phyloP scores from a whole-genome alignment of 2,797 vertebrate genomes.

The Coreius guichenoti region DNA sequence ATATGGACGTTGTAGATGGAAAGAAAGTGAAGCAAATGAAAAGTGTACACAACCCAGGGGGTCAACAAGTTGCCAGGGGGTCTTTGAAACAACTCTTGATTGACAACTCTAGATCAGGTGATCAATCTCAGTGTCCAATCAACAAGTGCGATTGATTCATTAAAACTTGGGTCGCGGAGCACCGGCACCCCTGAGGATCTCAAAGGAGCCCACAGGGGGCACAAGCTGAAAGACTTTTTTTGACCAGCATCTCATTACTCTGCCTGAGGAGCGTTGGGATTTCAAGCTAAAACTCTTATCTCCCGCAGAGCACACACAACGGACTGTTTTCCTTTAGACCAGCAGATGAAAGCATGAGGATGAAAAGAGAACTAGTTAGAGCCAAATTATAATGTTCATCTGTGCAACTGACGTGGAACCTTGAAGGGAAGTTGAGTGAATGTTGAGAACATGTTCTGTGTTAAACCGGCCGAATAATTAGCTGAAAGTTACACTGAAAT shows the following conservation, averaged over 20 bases:
- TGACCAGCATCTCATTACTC: constrained; percentile 60
- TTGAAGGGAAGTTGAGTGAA: constrained; percentile 4
- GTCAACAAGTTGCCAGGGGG: constrained; percentile 52
- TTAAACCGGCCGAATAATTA: not conserved
- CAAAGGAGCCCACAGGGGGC: constrained; percentile 55
- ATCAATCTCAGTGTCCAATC: constrained; percentile 57
- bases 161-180: constrained; percentile 52
- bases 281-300: constrained; percentile 45
- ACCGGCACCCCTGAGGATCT: constrained; percentile 54
- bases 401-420: constrained; percentile 19
- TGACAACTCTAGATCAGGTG: constrained; percentile 59
- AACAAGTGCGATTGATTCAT: constrained; percentile 56
- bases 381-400: constrained; percentile 26
- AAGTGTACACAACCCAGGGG: constrained; percentile 55
- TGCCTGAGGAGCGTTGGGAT: constrained; percentile 25
- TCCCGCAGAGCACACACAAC: constrained; percentile 42
- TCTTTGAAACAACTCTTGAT: constrained; percentile 61
- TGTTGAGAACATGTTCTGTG: constrained; percentile 25
- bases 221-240: constrained; percentile 44
- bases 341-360: constrained; percentile 39
- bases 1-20: constrained; percentile 33
- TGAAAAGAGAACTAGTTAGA: constrained; percentile 44
- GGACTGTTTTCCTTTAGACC: constrained; percentile 38
- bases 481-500: constrained; percentile 11
- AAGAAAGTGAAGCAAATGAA: constrained; percentile 41